A percentile compares a stretch with the other conserved stretches of the same genome.
Evolutionary conservation across 1,140 invertebrate genomes (phyloP).

Genomic region (Drosophila asahinai): DNA sequence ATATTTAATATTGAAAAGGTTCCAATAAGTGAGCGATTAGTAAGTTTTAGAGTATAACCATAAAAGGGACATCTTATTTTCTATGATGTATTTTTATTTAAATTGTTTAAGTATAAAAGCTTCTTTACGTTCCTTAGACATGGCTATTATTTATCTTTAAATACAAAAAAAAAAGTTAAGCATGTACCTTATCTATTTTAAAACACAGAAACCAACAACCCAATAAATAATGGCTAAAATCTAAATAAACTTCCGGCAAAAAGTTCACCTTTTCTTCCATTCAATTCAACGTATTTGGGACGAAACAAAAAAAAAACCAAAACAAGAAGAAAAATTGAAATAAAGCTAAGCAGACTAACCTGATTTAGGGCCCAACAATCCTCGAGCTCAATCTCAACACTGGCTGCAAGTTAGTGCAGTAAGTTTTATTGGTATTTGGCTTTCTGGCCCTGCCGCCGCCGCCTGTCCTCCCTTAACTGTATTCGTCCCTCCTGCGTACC

Average conservation of each 20-base stretch:
- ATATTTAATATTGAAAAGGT: background rate
- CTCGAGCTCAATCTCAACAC: constrained; percentile 14
- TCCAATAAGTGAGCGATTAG: too few relatives aligned
- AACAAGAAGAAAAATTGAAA: background rate
- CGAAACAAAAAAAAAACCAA: background rate
- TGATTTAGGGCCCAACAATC: constrained; percentile 31
- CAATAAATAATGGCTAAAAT: constrained; percentile 7
- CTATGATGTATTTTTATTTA: too few relatives aligned
- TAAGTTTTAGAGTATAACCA: background rate
- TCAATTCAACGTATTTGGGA: constrained; percentile 1
- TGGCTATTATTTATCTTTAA: too few relatives aligned
- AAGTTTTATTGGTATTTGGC: constrained; percentile 79
- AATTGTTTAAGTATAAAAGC: too few relatives aligned
- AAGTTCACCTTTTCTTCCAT: constrained; percentile 3
- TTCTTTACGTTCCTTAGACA: too few relatives aligned
- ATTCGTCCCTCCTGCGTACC: constrained; percentile 10
- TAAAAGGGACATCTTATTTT: background rate
- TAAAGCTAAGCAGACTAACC: constrained; percentile 23
- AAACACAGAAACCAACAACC: background rate
- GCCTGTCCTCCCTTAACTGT: background rate
- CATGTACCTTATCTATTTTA: background rate
- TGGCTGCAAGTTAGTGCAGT: constrained; percentile 49
- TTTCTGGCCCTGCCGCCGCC: constrained; percentile 29
- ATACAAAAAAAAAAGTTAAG: too few relatives aligned
- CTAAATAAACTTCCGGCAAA: background rate